These are phyloP conservation scores for Chionis minor DNA, from an alignment of 2,113 vertebrate genomes.

Conservation along the genomic window DNA sequence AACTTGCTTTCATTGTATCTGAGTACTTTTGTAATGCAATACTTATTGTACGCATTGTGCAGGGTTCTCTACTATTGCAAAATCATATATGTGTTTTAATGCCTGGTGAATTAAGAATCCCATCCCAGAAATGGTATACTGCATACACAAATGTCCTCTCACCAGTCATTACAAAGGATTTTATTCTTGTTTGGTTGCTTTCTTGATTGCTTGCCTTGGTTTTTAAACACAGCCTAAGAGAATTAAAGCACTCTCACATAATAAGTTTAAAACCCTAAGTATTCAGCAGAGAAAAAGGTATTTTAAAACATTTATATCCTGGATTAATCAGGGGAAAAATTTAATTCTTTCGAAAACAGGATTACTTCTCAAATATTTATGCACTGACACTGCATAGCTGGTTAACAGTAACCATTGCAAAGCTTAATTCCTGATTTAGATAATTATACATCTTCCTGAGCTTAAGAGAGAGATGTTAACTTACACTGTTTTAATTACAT, in stretches of 20 bases:
- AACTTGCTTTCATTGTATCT: neutral
- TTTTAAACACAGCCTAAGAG: neutral
- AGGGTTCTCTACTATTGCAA: neutral
- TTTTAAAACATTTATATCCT: neutral
- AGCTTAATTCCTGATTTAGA: neutral
- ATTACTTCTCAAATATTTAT: constrained; percentile 9
- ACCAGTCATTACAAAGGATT: neutral
- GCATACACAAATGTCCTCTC: neutral
- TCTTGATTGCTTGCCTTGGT: neutral
- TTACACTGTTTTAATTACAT: neutral
- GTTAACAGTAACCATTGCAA: neutral
- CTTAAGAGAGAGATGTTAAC: neutral
- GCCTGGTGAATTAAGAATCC: neutral
- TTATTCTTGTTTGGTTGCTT: neutral
- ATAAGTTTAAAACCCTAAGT: neutral
- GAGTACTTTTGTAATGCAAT: neutral
- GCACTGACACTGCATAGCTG: neutral
- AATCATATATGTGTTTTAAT: neutral
- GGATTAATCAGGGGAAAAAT: neutral
- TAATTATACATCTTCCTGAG: neutral
- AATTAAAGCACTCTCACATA: neutral
- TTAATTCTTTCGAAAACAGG: neutral
- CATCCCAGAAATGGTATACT: neutral
- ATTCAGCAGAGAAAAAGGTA: neutral
- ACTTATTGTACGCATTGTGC: neutral